Evolutionary conservation across 64 coral and sea anemone genomes (phyloP).

Genomic region (Montipora cactus): DNA sequence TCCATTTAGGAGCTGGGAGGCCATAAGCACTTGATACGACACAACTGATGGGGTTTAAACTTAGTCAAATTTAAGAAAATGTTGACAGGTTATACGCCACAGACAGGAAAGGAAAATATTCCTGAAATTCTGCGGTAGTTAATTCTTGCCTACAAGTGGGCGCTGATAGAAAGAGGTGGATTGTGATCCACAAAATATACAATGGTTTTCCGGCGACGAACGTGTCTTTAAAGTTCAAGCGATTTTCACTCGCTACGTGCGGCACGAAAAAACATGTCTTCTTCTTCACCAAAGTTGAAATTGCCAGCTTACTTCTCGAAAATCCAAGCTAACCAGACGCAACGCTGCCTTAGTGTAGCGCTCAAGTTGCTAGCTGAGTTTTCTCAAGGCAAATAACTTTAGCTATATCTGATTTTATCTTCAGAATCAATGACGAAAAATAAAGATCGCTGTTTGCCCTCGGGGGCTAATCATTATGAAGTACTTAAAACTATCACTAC

Average conservation of each 20-base stretch:
- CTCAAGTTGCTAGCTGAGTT: background rate
- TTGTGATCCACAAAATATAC: slow-evolving; percentile 32
- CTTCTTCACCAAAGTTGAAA: background rate
- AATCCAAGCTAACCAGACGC: background rate
- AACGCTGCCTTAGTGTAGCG: background rate
- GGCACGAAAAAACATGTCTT: background rate
- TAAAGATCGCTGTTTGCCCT: slow-evolving; percentile 37
- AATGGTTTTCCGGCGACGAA: background rate
- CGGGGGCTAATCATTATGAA: slow-evolving; percentile 37
- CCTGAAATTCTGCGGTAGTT: slow-evolving; percentile 33
- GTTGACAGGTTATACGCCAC: slow-evolving; percentile 15
- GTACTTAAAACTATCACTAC: background rate
- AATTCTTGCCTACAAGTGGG: background rate
- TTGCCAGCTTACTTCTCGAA: background rate
- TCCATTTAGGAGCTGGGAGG: background rate
- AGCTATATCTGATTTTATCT: slow-evolving; percentile 40
- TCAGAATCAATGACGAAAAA: slow-evolving; percentile 33
- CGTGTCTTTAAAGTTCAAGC: background rate
- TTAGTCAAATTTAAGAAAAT: background rate
- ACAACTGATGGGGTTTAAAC: slow-evolving; percentile 9
- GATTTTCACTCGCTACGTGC: too few species aligned
- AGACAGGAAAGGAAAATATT: slow-evolving; percentile 20
- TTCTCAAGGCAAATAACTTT: slow-evolving; percentile 13
- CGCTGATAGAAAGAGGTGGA: slow-evolving; percentile 19
- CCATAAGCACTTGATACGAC: background rate